phyloP scores from a whole-genome alignment of 2,888 invertebrate genomes.

The Acleris emargana region DNA sequence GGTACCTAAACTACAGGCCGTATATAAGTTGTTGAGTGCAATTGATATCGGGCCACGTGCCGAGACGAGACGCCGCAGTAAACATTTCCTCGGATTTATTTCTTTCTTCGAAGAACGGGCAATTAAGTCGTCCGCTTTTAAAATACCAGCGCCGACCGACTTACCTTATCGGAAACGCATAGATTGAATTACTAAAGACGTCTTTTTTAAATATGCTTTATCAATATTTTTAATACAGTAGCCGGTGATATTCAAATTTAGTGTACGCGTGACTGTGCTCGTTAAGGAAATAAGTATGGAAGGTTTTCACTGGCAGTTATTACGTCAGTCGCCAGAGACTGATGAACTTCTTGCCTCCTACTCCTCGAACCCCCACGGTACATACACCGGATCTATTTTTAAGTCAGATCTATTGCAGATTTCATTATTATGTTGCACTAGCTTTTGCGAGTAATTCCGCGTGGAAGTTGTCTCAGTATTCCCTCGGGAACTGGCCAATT shows the following conservation, averaged over 20 bases:
- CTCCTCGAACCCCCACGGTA: too few species aligned
- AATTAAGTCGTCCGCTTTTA: slow-evolving; percentile 72
- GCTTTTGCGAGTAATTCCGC: too few species aligned
- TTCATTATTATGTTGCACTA: too few species aligned
- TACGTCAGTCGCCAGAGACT: slow-evolving; percentile 15
- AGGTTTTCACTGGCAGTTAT: slow-evolving; percentile 9
- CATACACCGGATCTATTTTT: too few species aligned
- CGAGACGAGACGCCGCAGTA: slow-evolving; percentile 49
- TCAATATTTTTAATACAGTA: slow-evolving; percentile 82
- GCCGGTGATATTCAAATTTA: slow-evolving; percentile 78
- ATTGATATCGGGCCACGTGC: slow-evolving; percentile 63
- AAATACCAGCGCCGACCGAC: slow-evolving; percentile 56
- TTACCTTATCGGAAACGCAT: slow-evolving; percentile 71
- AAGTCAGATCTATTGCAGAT: too few species aligned
- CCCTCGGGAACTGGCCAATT: too few species aligned
- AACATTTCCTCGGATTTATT: slow-evolving; percentile 64
- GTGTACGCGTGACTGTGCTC: slow-evolving; percentile 77
- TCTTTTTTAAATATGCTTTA: slow-evolving; percentile 72
- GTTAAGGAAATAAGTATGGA: slow-evolving; percentile 56
- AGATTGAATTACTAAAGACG: slow-evolving; percentile 77
- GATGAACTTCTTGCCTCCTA: too few species aligned
- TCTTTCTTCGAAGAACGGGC: slow-evolving; percentile 53
- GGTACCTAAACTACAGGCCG: slow-evolving; percentile 34
- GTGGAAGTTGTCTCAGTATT: too few species aligned
- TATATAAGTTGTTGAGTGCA: slow-evolving; percentile 41